These are phyloP conservation scores for Pelecanus crispus DNA, from an alignment of 2,113 vertebrate genomes.

Conservation along the genomic window DNA sequence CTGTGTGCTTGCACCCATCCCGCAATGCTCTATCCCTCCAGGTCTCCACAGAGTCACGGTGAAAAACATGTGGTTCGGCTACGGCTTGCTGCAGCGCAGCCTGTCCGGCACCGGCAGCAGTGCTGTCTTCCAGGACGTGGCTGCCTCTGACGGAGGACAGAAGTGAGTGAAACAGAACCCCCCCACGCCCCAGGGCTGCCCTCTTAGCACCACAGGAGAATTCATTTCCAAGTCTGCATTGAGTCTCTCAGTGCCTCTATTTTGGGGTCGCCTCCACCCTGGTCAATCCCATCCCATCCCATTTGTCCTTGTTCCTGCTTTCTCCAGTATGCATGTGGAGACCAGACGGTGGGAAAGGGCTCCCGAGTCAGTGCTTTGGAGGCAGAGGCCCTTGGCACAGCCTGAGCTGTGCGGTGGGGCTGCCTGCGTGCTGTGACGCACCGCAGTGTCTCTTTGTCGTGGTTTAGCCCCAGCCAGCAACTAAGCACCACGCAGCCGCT, in stretches of 20 bases:
- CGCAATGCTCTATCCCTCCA: not conserved
- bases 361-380: not conserved
- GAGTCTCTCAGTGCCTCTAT: not conserved
- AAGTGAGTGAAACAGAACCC: slow-evolving; percentile 66
- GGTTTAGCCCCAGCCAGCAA: no score
- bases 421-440: not conserved
- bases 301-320: not conserved
- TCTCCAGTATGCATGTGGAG: not conserved
- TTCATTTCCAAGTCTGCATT: accelerated
- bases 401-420: accelerated
- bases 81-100: slow-evolving; percentile 72
- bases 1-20: not conserved
- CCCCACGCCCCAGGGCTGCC: not conserved
- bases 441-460: accelerated
- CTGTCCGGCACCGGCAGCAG: slow-evolving; percentile 39
- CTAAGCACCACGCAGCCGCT: no score
- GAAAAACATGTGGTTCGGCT: slow-evolving; percentile 85
- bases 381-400: not conserved
- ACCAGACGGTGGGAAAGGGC: not conserved
- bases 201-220: not conserved
- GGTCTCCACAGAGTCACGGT: slow-evolving; percentile 75
- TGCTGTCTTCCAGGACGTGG: not conserved
- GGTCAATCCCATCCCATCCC: not conserved
- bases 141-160: slow-evolving; percentile 64
- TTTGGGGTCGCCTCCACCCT: not conserved